Conservation (phyloP, 2,888 invertebrate species). For the Phengaris alcon region DNA sequence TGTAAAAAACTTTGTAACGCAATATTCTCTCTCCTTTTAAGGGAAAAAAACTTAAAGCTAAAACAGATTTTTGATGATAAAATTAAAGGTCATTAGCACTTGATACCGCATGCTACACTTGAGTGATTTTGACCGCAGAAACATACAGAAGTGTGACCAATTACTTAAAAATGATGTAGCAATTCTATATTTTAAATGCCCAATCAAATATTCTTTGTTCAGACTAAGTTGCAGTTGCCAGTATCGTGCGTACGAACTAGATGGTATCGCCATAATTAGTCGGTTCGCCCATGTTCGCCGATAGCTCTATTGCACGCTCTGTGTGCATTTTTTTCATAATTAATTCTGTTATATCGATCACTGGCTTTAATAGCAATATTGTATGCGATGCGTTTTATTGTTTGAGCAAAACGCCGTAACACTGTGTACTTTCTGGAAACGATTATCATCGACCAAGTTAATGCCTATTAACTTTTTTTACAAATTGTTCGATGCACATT, state of each 20-base stretch:
- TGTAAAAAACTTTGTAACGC: not conserved
- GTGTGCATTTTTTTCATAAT: slow-evolving; percentile 62
- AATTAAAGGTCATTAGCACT: slow-evolving; percentile 10
- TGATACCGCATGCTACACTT: not conserved
- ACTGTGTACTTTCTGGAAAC: slow-evolving; percentile 24
- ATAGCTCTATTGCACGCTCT: slow-evolving; percentile 59
- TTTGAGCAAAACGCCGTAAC: slow-evolving; percentile 22
- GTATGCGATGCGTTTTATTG: slow-evolving; percentile 39
- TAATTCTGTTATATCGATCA: slow-evolving; percentile 56
- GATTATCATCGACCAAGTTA: slow-evolving; percentile 24
- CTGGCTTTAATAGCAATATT: slow-evolving; percentile 50
- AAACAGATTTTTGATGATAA: not conserved
- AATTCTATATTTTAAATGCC: not conserved
- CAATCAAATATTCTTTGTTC: not conserved
- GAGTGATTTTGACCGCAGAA: not conserved
- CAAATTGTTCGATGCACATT: not conserved
- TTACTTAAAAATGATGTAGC: slow-evolving; percentile 12
- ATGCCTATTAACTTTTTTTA: slow-evolving; percentile 42
- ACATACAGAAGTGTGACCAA: not conserved
- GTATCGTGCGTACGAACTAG: slow-evolving; percentile 40
- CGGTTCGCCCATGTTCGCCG: slow-evolving; percentile 63
- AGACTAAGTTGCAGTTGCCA: not conserved
- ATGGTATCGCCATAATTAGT: slow-evolving; percentile 72
- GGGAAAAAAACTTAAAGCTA: not conserved
- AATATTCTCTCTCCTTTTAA: not conserved